A percentile compares a stretch with the other conserved stretches of the same genome.
phyloP scores from a whole-genome alignment of 2,797 vertebrate species.

The Phataginus tetradactyla region DNA sequence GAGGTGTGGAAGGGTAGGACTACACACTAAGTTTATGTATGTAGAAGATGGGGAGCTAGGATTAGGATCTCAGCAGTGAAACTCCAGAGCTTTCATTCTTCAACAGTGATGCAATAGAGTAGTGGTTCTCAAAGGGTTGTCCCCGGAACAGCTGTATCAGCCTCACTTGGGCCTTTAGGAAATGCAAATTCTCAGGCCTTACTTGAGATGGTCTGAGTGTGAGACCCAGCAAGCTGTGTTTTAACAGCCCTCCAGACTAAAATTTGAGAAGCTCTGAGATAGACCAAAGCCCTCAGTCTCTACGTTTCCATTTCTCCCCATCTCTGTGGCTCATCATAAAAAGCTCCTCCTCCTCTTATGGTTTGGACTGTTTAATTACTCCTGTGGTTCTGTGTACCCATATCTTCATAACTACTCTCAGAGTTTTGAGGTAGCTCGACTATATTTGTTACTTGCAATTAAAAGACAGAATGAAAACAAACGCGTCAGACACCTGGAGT shows the following conservation, averaged over 20 bases:
- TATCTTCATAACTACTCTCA: background rate
- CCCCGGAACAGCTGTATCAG: background rate
- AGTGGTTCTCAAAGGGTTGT: background rate
- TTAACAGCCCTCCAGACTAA: background rate
- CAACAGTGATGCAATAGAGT: background rate
- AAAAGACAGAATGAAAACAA: constrained; percentile 7
- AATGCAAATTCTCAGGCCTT: background rate
- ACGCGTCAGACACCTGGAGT: background rate
- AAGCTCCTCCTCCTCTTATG: background rate
- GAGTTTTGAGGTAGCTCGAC: background rate
- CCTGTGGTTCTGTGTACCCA: background rate
- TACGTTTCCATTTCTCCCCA: background rate
- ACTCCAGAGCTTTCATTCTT: background rate
- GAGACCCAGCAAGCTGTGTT: background rate
- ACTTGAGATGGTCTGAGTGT: background rate
- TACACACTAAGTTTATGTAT: fast-evolving
- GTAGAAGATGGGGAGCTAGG: background rate
- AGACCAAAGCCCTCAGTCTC: background rate
- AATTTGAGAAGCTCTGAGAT: background rate
- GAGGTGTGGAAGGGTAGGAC: background rate
- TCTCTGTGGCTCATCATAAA: background rate
- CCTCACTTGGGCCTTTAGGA: background rate
- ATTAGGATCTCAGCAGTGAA: background rate
- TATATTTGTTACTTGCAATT: background rate
- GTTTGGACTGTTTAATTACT: background rate